Evolutionary conservation across 1,140 invertebrate genomes (phyloP).

Genomic region (Drosophila tsacasi): DNA sequence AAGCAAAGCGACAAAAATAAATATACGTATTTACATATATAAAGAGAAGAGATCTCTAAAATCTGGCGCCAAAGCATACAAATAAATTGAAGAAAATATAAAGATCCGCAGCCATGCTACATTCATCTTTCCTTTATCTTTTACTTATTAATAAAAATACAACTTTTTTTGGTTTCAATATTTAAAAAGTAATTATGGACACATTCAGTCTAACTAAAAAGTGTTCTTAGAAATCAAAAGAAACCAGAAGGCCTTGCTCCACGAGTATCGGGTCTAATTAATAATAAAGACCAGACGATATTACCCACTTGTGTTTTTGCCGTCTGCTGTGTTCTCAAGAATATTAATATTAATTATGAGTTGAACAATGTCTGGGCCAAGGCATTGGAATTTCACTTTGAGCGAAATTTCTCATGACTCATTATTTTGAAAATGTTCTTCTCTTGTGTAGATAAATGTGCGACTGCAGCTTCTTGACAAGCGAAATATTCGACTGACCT

Average conservation of each 20-base stretch:
- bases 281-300: conserved; percentile 16
- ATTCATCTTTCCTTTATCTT: not conserved
- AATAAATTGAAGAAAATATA: conserved; percentile 21
- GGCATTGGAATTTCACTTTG: conserved; percentile 55
- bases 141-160: not conserved
- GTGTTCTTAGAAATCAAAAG: conserved; percentile 52
- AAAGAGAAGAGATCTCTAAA: conserved; percentile 22
- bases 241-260: not conserved
- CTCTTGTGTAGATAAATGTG: conserved; percentile 1
- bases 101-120: too few species aligned
- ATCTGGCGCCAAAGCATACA: conserved; percentile 24
- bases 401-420: conserved; percentile 34
- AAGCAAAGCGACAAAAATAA: conserved; percentile 1
- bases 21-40: not conserved
- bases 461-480: conserved; percentile 6
- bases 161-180: not conserved
- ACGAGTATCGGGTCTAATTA: conserved; percentile 5
- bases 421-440: conserved; percentile 20
- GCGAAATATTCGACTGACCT: conserved; percentile 15
- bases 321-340: conserved; percentile 37
- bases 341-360: conserved; percentile 54
- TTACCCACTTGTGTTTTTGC: conserved; percentile 20
- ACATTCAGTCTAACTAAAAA: conserved; percentile 49
- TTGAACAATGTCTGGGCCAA: conserved; percentile 34
- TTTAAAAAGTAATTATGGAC: not conserved